Evolutionary conservation across 2,113 vertebrate genomes (phyloP).

Genomic region (Siphamia tubifer): DNA sequence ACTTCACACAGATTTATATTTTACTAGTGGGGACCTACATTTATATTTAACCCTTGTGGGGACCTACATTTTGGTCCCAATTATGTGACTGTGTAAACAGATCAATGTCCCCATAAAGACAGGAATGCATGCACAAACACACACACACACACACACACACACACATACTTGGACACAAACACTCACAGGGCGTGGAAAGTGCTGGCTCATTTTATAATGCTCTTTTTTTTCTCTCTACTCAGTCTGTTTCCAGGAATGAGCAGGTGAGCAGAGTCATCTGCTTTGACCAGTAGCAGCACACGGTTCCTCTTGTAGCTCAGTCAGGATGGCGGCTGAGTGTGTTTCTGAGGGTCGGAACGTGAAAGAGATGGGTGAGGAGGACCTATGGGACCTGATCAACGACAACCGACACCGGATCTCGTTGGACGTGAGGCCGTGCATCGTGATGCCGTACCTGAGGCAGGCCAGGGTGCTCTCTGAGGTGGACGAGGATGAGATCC

Average conservation of each 20-base stretch:
- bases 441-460: constrained; percentile 87
- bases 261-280: neutral
- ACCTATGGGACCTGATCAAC: constrained; percentile 86
- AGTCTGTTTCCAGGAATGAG: neutral
- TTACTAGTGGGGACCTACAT: no score
- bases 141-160: no score
- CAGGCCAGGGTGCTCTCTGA: constrained; percentile 87
- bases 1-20: no score
- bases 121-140: no score
- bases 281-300: no score
- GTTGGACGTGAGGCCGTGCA: constrained; percentile 77
- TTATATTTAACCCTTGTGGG: no score
- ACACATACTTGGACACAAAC: constrained; percentile 10
- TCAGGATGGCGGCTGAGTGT: constrained; percentile 47
- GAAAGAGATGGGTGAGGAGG: constrained; percentile 81
- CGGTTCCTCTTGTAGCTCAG: neutral
- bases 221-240: neutral
- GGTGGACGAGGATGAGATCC: constrained; percentile 89
- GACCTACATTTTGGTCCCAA: no score
- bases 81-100: no score
- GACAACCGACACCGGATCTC: constrained; percentile 84
- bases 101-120: no score
- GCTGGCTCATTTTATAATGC: neutral
- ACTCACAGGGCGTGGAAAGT: constrained; percentile 49
- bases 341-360: constrained; percentile 68